Conservation (phyloP, 2,797 vertebrate species). For the Thamnophis elegans region DNA sequence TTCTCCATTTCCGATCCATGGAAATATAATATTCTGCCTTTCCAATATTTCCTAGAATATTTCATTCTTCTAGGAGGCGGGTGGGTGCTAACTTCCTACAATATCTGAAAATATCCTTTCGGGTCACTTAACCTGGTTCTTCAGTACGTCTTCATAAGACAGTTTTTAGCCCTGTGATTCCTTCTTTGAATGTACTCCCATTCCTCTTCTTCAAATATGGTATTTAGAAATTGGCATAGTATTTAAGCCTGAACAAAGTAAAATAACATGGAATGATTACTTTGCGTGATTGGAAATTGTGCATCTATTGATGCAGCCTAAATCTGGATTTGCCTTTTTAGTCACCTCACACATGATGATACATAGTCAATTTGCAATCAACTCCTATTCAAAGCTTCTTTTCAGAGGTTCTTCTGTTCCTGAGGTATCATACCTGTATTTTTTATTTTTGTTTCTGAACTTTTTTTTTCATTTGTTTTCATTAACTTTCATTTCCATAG, state of each 20-base stretch:
- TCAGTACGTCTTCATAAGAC: not conserved
- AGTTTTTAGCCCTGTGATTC: not conserved
- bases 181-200: not conserved
- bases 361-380: not conserved
- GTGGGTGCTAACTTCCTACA: too few species aligned
- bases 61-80: too few species aligned
- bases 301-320: not conserved
- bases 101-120: not conserved
- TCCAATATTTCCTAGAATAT: too few species aligned
- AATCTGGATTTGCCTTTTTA: not conserved
- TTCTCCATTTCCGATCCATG: too few species aligned
- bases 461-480: not conserved
- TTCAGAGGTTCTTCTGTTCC: not conserved
- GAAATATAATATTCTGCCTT: too few species aligned
- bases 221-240: not conserved
- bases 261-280: not conserved
- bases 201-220: not conserved
- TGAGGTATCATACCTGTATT: not conserved
- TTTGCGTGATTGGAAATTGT: not conserved
- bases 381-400: not conserved
- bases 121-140: not conserved
- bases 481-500: not conserved
- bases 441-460: not conserved
- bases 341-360: not conserved
- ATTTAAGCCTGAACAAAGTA: not conserved